Percentiles rank a stretch among this genome's conserved stretches.
These are phyloP conservation scores for Brachionus paranguensis DNA, from an alignment of 1,140 invertebrate species.

Conservation along the genomic window DNA sequence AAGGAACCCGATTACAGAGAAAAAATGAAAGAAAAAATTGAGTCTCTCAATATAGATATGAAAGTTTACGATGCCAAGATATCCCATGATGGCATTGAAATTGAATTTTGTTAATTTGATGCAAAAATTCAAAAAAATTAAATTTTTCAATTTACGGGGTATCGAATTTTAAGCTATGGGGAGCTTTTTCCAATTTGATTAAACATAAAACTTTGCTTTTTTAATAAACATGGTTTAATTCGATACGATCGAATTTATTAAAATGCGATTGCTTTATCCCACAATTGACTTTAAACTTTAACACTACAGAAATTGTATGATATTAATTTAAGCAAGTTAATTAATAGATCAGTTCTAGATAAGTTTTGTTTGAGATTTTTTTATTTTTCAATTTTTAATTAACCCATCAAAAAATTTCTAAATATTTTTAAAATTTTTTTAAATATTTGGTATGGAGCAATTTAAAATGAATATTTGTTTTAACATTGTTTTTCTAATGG, in stretches of 20 bases:
- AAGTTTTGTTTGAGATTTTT: not conserved
- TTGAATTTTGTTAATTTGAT: slow-evolving; percentile 13
- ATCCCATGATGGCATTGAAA: slow-evolving; percentile 6
- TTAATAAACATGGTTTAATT: not conserved
- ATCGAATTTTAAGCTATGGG: not conserved
- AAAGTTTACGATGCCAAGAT: slow-evolving; percentile 37
- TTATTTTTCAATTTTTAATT: not conserved
- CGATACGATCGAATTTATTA: not conserved
- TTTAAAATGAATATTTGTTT: not conserved
- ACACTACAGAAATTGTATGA: no score
- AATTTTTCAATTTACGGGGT: not conserved
- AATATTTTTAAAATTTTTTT: no score
- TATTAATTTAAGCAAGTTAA: no score
- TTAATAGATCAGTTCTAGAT: not conserved
- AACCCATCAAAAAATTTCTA: no score
- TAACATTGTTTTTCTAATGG: not conserved
- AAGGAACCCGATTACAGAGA: slow-evolving; percentile 45
- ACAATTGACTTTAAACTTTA: not conserved
- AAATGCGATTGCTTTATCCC: not conserved
- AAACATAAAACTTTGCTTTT: not conserved
- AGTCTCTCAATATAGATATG: not conserved
- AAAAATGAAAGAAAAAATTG: slow-evolving; percentile 43
- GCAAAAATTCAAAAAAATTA: not conserved
- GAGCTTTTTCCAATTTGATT: not conserved
- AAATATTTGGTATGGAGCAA: no score